Evolutionary conservation across 2,113 vertebrate species (phyloP).

Genomic region (Muntiacus muntjak): DNA sequence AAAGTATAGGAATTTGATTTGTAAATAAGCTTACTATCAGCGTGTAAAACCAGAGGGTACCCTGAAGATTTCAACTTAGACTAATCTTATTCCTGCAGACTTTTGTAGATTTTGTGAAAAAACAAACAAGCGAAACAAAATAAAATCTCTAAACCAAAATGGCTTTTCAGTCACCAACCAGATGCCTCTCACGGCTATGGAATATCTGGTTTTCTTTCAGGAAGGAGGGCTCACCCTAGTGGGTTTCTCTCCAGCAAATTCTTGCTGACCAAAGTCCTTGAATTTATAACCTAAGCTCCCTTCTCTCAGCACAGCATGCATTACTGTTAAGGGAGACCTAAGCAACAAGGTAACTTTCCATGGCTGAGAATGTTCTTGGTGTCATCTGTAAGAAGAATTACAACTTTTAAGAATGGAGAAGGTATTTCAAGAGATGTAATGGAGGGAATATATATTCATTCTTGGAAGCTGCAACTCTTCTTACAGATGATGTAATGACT

Average conservation of each 20-base stretch:
- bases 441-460: neutral
- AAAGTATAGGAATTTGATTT: neutral
- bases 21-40: neutral
- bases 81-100: neutral
- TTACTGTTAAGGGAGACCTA: neutral
- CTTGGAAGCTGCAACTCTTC: neutral
- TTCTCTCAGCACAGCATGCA: neutral
- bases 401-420: slow-evolving; percentile 37
- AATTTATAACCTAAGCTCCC: neutral
- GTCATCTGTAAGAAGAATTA: neutral
- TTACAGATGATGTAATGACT: slow-evolving; percentile 1
- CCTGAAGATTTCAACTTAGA: neutral
- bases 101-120: neutral
- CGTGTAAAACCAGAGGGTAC: neutral
- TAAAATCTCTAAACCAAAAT: slow-evolving; percentile 19
- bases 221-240: neutral
- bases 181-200: neutral
- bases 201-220: neutral
- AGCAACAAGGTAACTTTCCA: neutral
- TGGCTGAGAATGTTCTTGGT: neutral
- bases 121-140: neutral
- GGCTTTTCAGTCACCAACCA: neutral
- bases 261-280: neutral
- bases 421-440: neutral
- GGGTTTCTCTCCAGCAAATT: neutral